Conservation (phyloP, 2,113 vertebrate genomes). For the Pardalotus punctatus region DNA sequence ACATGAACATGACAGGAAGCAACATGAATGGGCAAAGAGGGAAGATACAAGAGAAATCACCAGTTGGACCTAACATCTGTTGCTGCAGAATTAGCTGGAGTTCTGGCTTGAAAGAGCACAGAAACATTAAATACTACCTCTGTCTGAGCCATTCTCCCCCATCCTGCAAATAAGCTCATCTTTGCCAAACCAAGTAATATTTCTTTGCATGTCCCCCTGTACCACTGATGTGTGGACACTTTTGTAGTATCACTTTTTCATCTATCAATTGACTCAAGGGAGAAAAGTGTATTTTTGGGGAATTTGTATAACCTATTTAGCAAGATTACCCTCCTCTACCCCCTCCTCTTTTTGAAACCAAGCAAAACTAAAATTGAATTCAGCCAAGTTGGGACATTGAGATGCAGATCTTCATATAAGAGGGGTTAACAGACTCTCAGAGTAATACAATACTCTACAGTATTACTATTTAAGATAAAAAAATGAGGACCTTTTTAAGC, state of each 20-base stretch:
- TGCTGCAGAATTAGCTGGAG: not conserved
- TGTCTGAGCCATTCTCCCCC: not conserved
- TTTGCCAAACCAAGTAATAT: not conserved
- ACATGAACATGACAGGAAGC: not conserved
- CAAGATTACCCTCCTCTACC: not conserved
- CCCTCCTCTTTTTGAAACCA: not conserved
- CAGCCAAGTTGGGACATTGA: not conserved
- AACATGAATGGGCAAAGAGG: not conserved
- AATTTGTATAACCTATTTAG: not conserved
- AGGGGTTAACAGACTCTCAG: not conserved
- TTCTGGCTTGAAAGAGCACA: not conserved
- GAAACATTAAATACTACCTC: not conserved
- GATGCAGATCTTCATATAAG: not conserved
- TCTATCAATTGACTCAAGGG: not conserved
- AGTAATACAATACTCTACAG: not conserved
- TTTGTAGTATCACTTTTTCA: not conserved
- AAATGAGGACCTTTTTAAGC: constrained; percentile 83
- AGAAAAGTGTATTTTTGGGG: not conserved
- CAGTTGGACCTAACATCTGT: not conserved
- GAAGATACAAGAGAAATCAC: not conserved
- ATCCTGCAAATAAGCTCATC: not conserved
- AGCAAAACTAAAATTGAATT: not conserved
- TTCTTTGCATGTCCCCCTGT: not conserved
- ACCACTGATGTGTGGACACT: not conserved
- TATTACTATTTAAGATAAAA: not conserved